Evolutionary conservation across 2,888 invertebrate genomes (phyloP).

Genomic region (Acrobasis consociella): DNA sequence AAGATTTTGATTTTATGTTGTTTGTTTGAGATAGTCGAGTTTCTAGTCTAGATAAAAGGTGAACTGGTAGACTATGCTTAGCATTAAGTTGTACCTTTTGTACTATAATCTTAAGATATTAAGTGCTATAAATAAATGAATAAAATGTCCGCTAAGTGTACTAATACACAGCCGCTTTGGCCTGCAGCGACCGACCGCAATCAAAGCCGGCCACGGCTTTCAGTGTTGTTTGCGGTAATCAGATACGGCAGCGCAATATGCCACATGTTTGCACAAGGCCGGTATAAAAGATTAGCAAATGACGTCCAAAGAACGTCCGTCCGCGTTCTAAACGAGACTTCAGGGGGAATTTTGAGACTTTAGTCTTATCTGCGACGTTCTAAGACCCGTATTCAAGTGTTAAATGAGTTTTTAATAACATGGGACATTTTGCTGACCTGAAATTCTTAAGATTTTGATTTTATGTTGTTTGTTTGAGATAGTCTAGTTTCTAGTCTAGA

Average conservation of each 20-base stretch:
- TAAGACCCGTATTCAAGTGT: constrained; percentile 11
- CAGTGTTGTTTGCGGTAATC: constrained; percentile 72
- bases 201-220: constrained; percentile 43
- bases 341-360: constrained; percentile 26
- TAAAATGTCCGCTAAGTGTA: too few relatives aligned
- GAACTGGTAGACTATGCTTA: too few relatives aligned
- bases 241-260: constrained; percentile 70
- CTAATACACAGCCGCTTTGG: constrained; percentile 45
- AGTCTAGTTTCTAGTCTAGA: too few relatives aligned
- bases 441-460: neutral
- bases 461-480: too few relatives aligned
- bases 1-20: too few relatives aligned
- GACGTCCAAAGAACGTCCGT: constrained; percentile 39
- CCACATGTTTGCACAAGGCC: constrained; percentile 58
- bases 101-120: too few relatives aligned
- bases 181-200: constrained; percentile 39
- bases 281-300: constrained; percentile 58
- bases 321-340: constrained; percentile 33
- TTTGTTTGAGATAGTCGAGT: too few relatives aligned
- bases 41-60: too few relatives aligned
- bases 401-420: constrained; percentile 21
- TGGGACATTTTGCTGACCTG: constrained; percentile 2
- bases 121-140: too few relatives aligned
- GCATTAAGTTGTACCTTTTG: too few relatives aligned
- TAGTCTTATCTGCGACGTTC: constrained; percentile 21